These are phyloP conservation scores for Margarornis squamiger DNA, from an alignment of 2,797 vertebrate species.

Conservation along the genomic window DNA sequence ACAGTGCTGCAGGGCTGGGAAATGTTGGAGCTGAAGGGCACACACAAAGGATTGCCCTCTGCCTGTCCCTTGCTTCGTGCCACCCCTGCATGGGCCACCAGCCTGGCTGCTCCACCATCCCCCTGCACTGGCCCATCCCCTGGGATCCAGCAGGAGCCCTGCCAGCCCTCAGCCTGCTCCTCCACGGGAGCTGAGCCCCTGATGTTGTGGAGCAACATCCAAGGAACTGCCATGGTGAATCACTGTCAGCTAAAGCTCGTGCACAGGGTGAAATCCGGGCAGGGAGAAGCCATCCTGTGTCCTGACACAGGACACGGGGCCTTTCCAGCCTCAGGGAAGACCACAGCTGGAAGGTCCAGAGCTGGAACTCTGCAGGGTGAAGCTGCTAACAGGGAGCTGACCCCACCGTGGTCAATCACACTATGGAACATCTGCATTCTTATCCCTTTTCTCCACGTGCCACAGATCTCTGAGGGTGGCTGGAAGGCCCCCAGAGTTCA, in stretches of 20 bases:
- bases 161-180: not conserved
- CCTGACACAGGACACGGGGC: not conserved
- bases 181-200: rapidly evolving
- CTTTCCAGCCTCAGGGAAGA: not conserved
- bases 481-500: not conserved
- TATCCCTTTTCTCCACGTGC: not conserved
- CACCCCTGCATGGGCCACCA: not conserved
- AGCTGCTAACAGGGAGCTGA: not conserved
- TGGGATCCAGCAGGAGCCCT: not conserved
- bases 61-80: rapidly evolving
- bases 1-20: not conserved
- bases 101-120: not conserved
- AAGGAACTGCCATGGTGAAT: not conserved
- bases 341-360: not conserved
- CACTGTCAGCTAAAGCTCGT: rapidly evolving
- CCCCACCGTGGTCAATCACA: not conserved
- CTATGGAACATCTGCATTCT: not conserved
- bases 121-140: not conserved
- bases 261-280: not conserved
- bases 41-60: not conserved
- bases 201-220: not conserved
- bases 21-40: not conserved
- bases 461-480: not conserved
- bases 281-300: rapidly evolving
- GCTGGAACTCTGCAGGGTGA: no score